Percentiles rank a stretch among this genome's conserved stretches.
These are phyloP conservation scores for Struthio camelus DNA, from an alignment of 2,113 vertebrate genomes.

Conservation along the genomic window DNA sequence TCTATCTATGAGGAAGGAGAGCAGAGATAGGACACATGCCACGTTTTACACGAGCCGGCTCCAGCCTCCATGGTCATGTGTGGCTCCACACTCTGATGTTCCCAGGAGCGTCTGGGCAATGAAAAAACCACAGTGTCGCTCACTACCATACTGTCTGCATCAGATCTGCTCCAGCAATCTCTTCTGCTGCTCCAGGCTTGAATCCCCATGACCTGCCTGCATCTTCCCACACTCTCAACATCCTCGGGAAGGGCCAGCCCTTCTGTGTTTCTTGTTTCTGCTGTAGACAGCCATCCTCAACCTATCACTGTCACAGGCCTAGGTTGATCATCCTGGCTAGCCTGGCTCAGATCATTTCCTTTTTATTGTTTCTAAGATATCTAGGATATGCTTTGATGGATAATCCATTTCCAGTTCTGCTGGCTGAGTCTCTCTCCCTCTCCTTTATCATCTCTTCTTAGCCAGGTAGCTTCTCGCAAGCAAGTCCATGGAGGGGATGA, in stretches of 20 bases:
- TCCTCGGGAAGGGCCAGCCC: not conserved
- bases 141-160: not conserved
- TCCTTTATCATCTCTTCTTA: not conserved
- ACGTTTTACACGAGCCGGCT: fast-evolving
- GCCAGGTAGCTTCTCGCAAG: not conserved
- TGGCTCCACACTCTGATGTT: not conserved
- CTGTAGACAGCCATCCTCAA: not conserved
- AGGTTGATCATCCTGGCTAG: not conserved
- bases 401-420: not conserved
- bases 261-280: not conserved
- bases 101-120: not conserved
- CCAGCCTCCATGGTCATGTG: fast-evolving
- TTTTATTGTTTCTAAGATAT: not conserved
- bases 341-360: not conserved
- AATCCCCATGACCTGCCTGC: not conserved
- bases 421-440: not conserved
- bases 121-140: not conserved
- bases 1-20: not conserved
- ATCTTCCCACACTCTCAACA: not conserved
- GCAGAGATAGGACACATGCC: not conserved
- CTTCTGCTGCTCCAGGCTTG: not conserved
- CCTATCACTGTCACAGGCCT: not conserved
- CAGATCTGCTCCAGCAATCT: not conserved
- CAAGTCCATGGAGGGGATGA: not conserved
- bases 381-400: not conserved